Evolutionary conservation across 2,113 vertebrate species (phyloP).

Genomic region (Callipepla squamata): DNA sequence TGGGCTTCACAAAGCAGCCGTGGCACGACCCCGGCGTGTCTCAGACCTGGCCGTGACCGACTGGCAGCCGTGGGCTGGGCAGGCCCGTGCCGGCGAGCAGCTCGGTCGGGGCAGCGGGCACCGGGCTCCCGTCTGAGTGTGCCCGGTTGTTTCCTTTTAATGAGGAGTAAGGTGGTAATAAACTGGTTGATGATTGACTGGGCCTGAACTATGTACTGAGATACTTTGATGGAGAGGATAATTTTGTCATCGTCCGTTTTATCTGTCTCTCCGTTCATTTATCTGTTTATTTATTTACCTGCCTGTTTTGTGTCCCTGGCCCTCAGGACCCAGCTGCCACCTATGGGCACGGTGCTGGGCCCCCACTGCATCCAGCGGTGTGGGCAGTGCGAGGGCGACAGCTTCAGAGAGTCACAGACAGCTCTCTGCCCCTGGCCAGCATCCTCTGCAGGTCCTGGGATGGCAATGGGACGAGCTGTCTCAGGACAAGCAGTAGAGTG

Average conservation of each 20-base stretch:
- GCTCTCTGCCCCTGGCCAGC: background rate
- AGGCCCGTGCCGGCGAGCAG: background rate
- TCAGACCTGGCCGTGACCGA: background rate
- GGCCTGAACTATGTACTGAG: slow-evolving; percentile 67
- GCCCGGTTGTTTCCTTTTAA: slow-evolving; percentile 7
- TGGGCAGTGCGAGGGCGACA: background rate
- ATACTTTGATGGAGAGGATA: slow-evolving; percentile 49
- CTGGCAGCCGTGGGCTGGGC: background rate
- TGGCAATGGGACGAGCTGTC: background rate
- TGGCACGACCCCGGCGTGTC: background rate
- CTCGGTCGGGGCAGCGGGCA: background rate
- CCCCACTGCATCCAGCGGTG: slow-evolving; percentile 40
- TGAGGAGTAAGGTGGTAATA: slow-evolving; percentile 53
- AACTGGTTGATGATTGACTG: slow-evolving; percentile 61
- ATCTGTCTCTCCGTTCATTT: background rate
- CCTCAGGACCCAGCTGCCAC: background rate
- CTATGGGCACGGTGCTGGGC: background rate
- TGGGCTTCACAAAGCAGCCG: background rate
- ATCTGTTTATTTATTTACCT: background rate
- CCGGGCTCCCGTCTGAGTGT: background rate
- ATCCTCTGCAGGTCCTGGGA: background rate
- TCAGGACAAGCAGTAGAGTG: background rate
- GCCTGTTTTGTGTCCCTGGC: background rate
- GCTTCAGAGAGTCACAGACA: background rate
- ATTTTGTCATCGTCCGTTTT: background rate